phyloP scores from a whole-genome alignment of 2,113 vertebrate genomes.

The Lagopus leucura region DNA sequence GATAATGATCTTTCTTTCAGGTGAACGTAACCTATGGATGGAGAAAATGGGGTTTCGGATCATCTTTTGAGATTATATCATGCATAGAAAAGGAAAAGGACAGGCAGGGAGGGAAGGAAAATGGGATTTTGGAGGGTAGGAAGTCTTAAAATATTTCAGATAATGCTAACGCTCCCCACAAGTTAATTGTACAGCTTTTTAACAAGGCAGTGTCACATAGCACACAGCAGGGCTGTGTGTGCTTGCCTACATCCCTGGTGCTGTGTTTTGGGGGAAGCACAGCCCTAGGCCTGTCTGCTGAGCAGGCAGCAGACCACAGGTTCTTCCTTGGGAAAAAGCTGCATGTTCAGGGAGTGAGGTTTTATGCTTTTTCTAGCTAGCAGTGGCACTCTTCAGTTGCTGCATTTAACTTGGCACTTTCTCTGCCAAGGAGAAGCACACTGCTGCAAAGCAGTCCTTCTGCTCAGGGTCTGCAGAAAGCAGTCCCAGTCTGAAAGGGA shows the following conservation, averaged over 20 bases:
- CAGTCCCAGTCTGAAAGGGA: background rate
- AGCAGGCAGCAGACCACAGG: background rate
- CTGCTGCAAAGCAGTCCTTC: background rate
- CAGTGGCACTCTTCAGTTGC: background rate
- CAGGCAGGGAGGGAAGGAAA: background rate
- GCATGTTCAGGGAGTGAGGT: background rate
- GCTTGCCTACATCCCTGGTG: accelerated
- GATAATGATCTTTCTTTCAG: background rate
- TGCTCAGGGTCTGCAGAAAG: background rate
- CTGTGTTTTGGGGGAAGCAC: background rate
- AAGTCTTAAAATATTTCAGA: background rate
- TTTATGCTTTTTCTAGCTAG: background rate
- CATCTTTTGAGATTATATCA: background rate
- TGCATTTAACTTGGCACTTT: background rate
- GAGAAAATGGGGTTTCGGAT: background rate
- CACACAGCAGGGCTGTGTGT: accelerated
- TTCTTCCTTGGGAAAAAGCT: background rate
- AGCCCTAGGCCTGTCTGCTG: accelerated
- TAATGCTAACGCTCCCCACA: background rate
- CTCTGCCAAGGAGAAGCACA: background rate
- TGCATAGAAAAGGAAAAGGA: background rate
- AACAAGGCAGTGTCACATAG: background rate
- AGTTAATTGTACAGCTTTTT: background rate
- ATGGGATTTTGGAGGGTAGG: background rate
- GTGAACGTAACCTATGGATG: background rate